Evolutionary conservation across 2,797 vertebrate genomes (phyloP), one percentile per base, ranked within the genome.

Genomic region (Miichthys miiuy): DNA sequence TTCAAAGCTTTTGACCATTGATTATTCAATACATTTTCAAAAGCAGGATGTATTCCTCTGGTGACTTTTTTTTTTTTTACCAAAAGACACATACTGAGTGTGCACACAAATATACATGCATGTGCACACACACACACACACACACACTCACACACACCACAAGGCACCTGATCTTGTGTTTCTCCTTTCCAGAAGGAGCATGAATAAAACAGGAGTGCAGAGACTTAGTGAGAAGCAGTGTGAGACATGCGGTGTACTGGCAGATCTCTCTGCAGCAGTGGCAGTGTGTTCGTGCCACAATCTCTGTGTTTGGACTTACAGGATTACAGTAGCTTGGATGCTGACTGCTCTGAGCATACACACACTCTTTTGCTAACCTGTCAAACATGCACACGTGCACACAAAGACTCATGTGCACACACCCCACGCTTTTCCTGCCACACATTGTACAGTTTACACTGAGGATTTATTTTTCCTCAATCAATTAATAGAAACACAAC

Each of bases 141-240:
- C 60, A 60, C 51, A 72, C 72, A 80, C 18, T 38, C 71, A 57
- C 80, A 58, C 80, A 80, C 72, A 67, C 63, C 67, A 72, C 34
- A 9, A 38, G 74, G 80, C 80, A 89, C 76, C 82, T 75, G 82
- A 87, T 77, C 82, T 81, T 70, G 74, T 80, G 82, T 80, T 85
- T 84, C 84, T 87, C 68, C 75, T 83, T 77, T 89, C 84, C 89
- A 87, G 84, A 85, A 90, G 81, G 78, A 80, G 81, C 84, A 93
- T 93, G 87, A 94, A 94, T 94, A 92, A 94, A 92, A 91, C 88
- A 92, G 80, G 82, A 91, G 84, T 80, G 83, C 78, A 83, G 77
- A 79, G 85, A 82, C 88, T 86, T 52, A 30, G 77, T 64, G 77
- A 87, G 86, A 67, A 56, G 85, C 71, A 83, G 72, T 47, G 81